Percentiles rank a stretch among this genome's conserved stretches.
Evolutionary conservation across 2,797 vertebrate species (phyloP).

Genomic region (Callimico goeldii): DNA sequence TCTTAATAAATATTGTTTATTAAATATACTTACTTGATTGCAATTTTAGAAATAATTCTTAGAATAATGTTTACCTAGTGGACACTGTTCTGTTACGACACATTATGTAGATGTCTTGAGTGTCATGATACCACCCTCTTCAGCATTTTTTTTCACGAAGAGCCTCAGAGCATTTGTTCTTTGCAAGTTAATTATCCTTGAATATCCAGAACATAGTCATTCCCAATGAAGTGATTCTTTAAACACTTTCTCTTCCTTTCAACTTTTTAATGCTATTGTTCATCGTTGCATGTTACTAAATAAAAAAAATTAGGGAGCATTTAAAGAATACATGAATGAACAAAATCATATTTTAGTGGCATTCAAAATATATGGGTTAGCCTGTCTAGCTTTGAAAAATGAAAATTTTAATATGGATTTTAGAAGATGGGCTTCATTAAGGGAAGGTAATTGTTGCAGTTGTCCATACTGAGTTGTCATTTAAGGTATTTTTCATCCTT

Average conservation of each 20-base stretch:
- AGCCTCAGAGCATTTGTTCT: neutral
- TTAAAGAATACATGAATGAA: neutral
- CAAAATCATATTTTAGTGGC: slow-evolving; percentile 1
- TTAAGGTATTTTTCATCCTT: neutral
- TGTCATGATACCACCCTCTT: neutral
- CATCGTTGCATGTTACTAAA: neutral
- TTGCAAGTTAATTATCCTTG: neutral
- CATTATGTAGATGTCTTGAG: neutral
- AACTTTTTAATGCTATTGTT: neutral
- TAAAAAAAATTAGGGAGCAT: neutral
- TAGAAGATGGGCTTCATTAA: neutral
- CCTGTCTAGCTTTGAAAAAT: neutral
- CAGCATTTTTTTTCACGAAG: neutral
- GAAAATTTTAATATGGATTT: neutral
- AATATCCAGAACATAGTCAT: neutral
- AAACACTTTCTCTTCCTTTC: neutral
- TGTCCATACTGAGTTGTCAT: neutral
- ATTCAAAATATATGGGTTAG: neutral
- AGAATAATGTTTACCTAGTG: neutral
- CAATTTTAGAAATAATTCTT: slow-evolving; percentile 16
- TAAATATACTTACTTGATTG: slow-evolving; percentile 40
- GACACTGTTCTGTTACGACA: neutral
- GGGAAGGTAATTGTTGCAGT: neutral
- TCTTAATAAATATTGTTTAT: slow-evolving; percentile 21
- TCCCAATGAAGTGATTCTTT: neutral